Percentiles rank a stretch among this genome's conserved stretches.
These are phyloP conservation scores for Acanthaster planci DNA, from an alignment of 35 echinoderm and acorn worm species.

Conservation along the genomic window DNA sequence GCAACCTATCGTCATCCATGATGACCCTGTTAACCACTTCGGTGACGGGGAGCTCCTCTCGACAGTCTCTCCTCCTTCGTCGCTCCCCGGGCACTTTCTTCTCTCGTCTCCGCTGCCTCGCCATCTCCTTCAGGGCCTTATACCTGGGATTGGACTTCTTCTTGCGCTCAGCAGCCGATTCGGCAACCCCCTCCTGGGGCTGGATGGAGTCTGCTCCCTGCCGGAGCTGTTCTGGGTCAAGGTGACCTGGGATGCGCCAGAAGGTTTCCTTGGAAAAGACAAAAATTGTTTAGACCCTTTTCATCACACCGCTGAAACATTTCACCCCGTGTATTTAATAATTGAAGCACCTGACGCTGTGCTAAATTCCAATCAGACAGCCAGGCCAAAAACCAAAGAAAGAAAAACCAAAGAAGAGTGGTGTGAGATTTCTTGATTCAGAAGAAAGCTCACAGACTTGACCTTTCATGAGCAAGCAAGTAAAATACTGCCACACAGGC, in stretches of 20 bases:
- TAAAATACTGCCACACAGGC: too few species aligned
- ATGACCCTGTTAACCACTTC: conserved; percentile 12
- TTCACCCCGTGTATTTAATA: too few species aligned
- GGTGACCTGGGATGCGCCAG: conserved; percentile 88
- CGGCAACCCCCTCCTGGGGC: conserved; percentile 36
- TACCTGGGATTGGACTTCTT: conserved; percentile 66
- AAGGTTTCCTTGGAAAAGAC: conserved; percentile 67
- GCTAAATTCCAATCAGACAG: too few species aligned
- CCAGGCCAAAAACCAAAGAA: too few species aligned
- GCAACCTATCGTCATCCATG: conserved; percentile 15
- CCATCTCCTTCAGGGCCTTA: conserved; percentile 81
- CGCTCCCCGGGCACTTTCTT: conserved; percentile 29
- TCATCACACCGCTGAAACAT: too few species aligned
- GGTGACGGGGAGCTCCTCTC: conserved; percentile 7
- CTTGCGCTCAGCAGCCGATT: conserved; percentile 40
- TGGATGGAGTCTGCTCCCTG: conserved; percentile 76
- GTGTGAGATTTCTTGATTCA: too few species aligned
- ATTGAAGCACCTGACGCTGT: too few species aligned
- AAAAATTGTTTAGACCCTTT: too few species aligned
- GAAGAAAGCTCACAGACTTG: too few species aligned
- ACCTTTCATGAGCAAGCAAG: too few species aligned
- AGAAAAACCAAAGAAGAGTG: too few species aligned
- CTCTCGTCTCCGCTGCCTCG: conserved; percentile 45
- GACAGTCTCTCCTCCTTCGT: conserved; percentile 34
- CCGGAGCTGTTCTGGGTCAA: conserved; percentile 54